phyloP scores from a whole-genome alignment of 2,113 vertebrate species.

The Mesitornis unicolor region DNA sequence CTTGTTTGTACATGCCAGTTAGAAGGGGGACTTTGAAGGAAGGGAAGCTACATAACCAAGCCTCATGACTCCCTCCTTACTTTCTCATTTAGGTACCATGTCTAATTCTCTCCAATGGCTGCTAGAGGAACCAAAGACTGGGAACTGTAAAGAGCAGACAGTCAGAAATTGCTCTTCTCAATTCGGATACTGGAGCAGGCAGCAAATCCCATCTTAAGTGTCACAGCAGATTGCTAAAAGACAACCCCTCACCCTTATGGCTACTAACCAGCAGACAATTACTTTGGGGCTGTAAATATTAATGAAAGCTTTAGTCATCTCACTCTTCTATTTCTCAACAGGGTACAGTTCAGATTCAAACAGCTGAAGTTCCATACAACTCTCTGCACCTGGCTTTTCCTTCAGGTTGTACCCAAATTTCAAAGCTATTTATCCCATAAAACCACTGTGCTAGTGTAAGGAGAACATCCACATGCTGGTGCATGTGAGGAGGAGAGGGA shows the following conservation, averaged over 20 bases:
- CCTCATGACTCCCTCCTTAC: background rate
- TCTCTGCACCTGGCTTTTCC: background rate
- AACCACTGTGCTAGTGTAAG: background rate
- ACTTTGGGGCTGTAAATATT: conserved; percentile 3
- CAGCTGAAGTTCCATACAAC: background rate
- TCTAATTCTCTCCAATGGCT: background rate
- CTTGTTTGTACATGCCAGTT: background rate
- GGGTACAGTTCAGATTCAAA: background rate
- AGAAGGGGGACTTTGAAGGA: background rate
- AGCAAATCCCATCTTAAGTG: background rate
- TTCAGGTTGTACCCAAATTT: background rate
- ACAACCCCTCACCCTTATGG: background rate
- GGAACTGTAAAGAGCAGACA: background rate
- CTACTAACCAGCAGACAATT: background rate
- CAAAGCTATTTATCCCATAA: background rate
- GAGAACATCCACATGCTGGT: background rate
- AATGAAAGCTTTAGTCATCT: background rate
- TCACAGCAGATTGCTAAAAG: background rate
- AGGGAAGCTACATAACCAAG: background rate
- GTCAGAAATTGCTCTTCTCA: background rate
- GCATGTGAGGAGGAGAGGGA: background rate
- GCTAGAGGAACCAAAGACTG: background rate
- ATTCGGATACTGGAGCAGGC: background rate
- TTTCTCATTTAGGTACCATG: background rate
- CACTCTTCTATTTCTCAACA: background rate